Percentiles rank a stretch among this genome's conserved stretches.
These are phyloP conservation scores for Hiodon alosoides DNA, from an alignment of 2,113 vertebrate genomes.

Conservation along the genomic window DNA sequence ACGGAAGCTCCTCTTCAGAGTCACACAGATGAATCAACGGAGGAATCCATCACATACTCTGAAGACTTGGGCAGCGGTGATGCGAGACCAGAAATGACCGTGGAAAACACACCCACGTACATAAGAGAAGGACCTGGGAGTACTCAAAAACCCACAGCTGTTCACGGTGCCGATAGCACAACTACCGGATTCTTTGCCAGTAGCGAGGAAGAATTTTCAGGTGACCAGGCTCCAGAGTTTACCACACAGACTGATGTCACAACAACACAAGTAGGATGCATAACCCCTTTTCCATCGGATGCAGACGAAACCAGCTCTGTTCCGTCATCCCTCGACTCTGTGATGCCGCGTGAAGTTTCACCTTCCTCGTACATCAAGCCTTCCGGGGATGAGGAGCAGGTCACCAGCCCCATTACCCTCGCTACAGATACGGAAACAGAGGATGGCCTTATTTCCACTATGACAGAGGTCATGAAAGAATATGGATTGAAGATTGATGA, in stretches of 20 bases:
- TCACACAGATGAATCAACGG: not conserved
- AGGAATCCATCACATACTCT: not conserved
- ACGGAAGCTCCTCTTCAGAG: not conserved
- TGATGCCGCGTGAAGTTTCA: not conserved
- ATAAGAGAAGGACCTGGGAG: not conserved
- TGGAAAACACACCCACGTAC: not conserved
- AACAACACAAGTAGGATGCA: no score
- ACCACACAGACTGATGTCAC: no score
- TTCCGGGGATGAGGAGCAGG: not conserved
- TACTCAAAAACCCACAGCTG: not conserved
- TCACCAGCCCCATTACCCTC: not conserved
- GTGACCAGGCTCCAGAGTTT: no score
- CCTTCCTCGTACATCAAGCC: not conserved
- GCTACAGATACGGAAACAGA: not conserved
- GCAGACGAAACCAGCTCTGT: not conserved
- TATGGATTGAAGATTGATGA: conserved; percentile 19
- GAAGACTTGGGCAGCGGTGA: conserved; percentile 1
- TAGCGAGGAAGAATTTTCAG: no score
- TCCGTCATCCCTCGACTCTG: no score
- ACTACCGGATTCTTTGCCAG: no score
- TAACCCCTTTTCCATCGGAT: not conserved
- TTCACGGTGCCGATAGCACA: no score
- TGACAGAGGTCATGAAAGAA: not conserved
- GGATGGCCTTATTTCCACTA: conserved; percentile 5
- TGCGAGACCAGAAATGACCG: conserved; percentile 2